These are phyloP conservation scores for Plecturocebus donacophilus DNA, from an alignment of 2,113 vertebrate genomes.

Conservation along the genomic window DNA sequence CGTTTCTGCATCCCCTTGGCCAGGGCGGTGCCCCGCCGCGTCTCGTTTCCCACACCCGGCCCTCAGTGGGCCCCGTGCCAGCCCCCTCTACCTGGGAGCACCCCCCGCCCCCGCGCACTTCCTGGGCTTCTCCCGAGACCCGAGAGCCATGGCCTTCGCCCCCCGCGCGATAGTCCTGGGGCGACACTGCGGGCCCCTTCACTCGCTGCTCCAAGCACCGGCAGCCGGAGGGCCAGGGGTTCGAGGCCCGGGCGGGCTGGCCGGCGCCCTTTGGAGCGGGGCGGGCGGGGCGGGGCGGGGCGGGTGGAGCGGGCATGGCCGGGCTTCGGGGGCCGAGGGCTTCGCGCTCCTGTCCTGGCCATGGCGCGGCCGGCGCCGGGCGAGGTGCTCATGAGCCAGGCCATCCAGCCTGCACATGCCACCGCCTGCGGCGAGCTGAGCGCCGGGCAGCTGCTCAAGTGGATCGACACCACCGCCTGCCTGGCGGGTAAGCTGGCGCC, in stretches of 20 bases:
- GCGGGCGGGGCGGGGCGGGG: background rate
- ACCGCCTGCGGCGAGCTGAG: constrained; percentile 82
- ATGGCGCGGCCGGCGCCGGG: background rate
- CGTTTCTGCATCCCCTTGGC: background rate
- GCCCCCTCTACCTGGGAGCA: background rate
- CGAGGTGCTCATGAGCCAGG: constrained; percentile 83
- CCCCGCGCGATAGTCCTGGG: background rate
- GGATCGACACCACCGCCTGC: constrained; percentile 87
- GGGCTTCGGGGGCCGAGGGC: rapidly evolving
- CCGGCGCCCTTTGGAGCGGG: background rate
- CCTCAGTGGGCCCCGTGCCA: too few species aligned
- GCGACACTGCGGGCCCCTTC: background rate
- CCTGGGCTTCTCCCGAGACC: too few species aligned
- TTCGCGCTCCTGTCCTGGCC: rapidly evolving
- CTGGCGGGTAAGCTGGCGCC: constrained; percentile 83
- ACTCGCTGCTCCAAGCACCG: background rate
- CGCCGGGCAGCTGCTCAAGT: constrained; percentile 86
- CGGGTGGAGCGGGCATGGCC: rapidly evolving
- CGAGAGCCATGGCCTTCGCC: background rate
- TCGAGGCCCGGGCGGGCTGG: background rate
- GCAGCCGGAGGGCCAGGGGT: background rate
- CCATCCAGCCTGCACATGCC: constrained; percentile 82
- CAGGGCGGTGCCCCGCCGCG: background rate
- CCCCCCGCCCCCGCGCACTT: background rate
- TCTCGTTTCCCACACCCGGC: too few species aligned